Percentiles rank a stretch among this genome's conserved stretches.
Conservation (phyloP, 64 coral and sea anemone genomes). For the Catalaphyllia jardinei region DNA sequence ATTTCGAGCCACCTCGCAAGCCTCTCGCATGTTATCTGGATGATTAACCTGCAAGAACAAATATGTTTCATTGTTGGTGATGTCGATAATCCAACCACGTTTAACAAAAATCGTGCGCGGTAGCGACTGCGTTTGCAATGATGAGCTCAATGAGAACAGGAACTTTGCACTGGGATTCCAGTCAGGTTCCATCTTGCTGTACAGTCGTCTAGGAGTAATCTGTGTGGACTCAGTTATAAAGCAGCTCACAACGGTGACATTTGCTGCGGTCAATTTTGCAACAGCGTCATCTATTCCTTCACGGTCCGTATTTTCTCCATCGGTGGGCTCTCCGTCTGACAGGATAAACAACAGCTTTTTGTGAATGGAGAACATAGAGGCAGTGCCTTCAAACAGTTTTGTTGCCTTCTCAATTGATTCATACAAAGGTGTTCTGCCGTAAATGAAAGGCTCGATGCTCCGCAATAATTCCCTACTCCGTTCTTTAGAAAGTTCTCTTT, state of each 20-base stretch:
- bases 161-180: conserved; percentile 33
- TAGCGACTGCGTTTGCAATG: conserved; percentile 12
- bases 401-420: neutral
- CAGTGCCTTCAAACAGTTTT: neutral
- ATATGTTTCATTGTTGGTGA: conserved; percentile 55
- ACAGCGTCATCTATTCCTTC: neutral
- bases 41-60: conserved; percentile 66
- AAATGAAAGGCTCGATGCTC: conserved; percentile 20
- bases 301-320: neutral
- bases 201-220: conserved; percentile 18
- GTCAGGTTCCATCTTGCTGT: neutral
- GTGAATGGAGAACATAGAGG: neutral
- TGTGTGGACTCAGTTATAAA: neutral
- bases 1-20: conserved; percentile 12
- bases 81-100: conserved; percentile 52
- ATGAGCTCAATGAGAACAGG: conserved; percentile 51
- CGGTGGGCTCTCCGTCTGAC: conserved; percentile 42
- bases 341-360: conserved; percentile 47
- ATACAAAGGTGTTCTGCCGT: conserved; percentile 27
- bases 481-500: conserved; percentile 20
- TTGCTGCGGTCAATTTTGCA: neutral
- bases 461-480: neutral
- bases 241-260: conserved; percentile 27
- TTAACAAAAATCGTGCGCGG: conserved; percentile 62
- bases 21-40: conserved; percentile 44